A percentile compares a stretch with the other conserved stretches of the same genome.
Evolutionary conservation across 2,113 vertebrate species (phyloP).

Genomic region (Mormyrus iriodes): DNA sequence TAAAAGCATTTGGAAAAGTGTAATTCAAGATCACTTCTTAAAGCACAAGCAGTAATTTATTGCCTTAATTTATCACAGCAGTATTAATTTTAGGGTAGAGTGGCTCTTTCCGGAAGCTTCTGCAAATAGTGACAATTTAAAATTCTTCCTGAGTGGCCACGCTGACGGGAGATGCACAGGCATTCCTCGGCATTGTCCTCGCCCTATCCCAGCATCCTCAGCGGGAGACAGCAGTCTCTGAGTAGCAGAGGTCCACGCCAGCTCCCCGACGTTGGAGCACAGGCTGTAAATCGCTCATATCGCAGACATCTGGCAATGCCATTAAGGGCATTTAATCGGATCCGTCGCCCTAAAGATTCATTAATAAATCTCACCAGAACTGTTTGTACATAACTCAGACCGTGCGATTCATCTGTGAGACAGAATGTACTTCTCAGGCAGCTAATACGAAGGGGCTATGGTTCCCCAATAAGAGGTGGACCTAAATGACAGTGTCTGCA

Average conservation of each 20-base stretch:
- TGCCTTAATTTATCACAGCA: background rate
- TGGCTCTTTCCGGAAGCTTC: background rate
- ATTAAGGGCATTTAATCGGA: constrained; percentile 1
- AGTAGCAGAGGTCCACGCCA: background rate
- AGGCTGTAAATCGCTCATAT: background rate
- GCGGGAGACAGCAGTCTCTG: background rate
- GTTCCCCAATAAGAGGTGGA: background rate
- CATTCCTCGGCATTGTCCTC: background rate
- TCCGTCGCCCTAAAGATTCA: constrained; percentile 2
- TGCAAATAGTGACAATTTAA: background rate
- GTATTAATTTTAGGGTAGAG: constrained; percentile 3
- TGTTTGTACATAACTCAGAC: background rate
- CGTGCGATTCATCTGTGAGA: background rate
- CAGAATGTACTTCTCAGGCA: background rate
- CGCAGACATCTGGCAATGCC: background rate
- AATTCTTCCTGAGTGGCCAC: background rate
- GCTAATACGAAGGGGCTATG: background rate
- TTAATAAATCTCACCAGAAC: constrained; percentile 10
- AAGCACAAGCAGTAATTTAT: background rate
- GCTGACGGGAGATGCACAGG: background rate
- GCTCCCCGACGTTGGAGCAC: background rate
- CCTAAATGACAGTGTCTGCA: background rate
- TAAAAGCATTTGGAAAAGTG: constrained; percentile 12
- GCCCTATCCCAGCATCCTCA: background rate
- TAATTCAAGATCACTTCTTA: constrained; percentile 1